Conservation (phyloP, 2,113 vertebrate species). For the Pluvianellus socialis region DNA sequence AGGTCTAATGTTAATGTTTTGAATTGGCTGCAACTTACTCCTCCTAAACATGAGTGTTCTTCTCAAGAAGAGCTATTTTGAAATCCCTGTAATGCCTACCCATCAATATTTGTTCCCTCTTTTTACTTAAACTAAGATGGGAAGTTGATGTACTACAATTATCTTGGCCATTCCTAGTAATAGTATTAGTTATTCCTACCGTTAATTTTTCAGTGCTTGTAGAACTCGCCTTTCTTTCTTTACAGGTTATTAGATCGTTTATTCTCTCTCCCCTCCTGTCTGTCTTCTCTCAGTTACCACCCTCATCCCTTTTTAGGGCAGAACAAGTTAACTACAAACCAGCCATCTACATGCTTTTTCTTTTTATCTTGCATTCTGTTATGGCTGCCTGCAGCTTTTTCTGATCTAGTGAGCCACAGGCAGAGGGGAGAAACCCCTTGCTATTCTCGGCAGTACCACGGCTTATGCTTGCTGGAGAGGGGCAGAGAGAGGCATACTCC, state of each 20-base stretch:
- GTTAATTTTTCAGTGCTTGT: not conserved
- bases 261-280: not conserved
- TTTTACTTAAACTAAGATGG: not conserved
- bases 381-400: not conserved
- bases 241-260: not conserved
- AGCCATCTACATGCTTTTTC: not conserved
- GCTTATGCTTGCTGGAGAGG: not conserved
- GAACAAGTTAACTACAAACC: not conserved
- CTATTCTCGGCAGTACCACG: not conserved
- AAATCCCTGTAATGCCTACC: not conserved
- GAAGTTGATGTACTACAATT: not conserved
- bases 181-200: not conserved
- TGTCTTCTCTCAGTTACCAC: not conserved
- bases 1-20: not conserved
- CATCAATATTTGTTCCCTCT: not conserved
- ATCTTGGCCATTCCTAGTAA: not conserved
- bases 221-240: not conserved
- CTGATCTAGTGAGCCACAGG: not conserved
- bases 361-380: not conserved
- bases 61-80: not conserved
- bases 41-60: not conserved
- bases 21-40: not conserved
- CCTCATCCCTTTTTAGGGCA: not conserved
- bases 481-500: not conserved
- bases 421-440: not conserved